Conservation (phyloP, 1,140 invertebrate species). For the Ladona fulva region DNA sequence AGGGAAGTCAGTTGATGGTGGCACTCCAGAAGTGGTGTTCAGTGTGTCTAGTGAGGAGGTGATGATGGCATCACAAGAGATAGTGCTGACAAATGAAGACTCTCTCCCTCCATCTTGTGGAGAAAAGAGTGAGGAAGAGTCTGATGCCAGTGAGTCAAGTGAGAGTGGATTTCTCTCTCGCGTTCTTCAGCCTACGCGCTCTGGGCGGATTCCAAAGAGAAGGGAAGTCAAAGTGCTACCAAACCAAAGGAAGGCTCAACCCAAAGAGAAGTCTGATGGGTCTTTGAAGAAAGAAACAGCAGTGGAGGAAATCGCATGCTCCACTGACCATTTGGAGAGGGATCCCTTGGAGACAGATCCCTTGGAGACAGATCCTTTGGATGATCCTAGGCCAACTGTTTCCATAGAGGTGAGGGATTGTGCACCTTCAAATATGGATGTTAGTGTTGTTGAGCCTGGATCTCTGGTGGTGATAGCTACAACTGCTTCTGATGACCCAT, state of each 20-base stretch:
- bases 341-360: too few relatives aligned
- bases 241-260: too few relatives aligned
- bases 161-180: slow-evolving; percentile 22
- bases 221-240: background rate
- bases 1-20: too few relatives aligned
- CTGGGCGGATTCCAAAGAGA: slow-evolving; percentile 31
- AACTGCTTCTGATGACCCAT: slow-evolving; percentile 33
- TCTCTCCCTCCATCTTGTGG: background rate
- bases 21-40: background rate
- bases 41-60: background rate
- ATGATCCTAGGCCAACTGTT: slow-evolving; percentile 16
- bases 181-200: slow-evolving; percentile 33
- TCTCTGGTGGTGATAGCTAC: slow-evolving; percentile 37
- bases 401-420: too few relatives aligned
- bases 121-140: background rate
- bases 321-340: too few relatives aligned
- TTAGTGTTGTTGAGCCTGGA: slow-evolving; percentile 34
- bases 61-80: background rate
- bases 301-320: too few relatives aligned
- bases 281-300: too few relatives aligned
- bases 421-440: slow-evolving; percentile 18
- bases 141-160: slow-evolving; percentile 22
- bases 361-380: background rate
- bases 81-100: background rate
- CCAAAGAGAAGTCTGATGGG: too few relatives aligned